Evolutionary conservation across 2,113 vertebrate species (phyloP), one percentile per base, ranked within the genome.

Genomic region (Sinocyclocheilus anshuiensis): DNA sequence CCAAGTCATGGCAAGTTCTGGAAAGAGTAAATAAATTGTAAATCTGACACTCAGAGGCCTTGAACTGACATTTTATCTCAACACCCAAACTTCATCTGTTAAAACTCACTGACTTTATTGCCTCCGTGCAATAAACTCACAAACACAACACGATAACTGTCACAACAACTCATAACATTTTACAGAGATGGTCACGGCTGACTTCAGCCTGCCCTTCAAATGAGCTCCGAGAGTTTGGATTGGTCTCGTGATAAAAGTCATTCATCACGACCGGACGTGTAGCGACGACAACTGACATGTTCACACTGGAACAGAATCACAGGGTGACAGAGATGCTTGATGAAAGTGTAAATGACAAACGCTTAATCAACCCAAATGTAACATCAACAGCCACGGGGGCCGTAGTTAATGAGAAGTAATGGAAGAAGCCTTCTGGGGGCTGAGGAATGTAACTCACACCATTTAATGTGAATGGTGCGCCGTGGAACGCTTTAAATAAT

Each of bases 351-450:
- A 89, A 86, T 87, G 88, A 89, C 89, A 86, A 83, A 87, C 84
- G 86, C 87, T 90, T 88, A 89, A 89, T 89, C 88, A 89, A 89
- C 74, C 88, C 45, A 76, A 88, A 87, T 88, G 80, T 81, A 88
- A 90, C 89, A 88, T 88, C 89, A 84, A 90, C 87, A 90, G 80
- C 89, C 89, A 88, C 85, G 75, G 87, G 89, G 89, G 85, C 78
- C 81, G 82, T 79, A 42, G 36, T 55, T 89, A 89, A 89, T 89
- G 88, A 89, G 88, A 87, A 87, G 59, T 89, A 89, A 89, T 89
- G 84, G 87, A 87, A 89, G 84, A 86, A 86, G 86, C 86, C 88
- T 89, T 86, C 83, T 86, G 88, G 88, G 86, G 29, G 55, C 83
- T 86, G 10, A 74, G 69, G 50, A 83, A 84, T 84, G 48, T 84